These are phyloP conservation scores for Tachysurus vachellii DNA, from an alignment of 2,113 vertebrate species.

Conservation along the genomic window DNA sequence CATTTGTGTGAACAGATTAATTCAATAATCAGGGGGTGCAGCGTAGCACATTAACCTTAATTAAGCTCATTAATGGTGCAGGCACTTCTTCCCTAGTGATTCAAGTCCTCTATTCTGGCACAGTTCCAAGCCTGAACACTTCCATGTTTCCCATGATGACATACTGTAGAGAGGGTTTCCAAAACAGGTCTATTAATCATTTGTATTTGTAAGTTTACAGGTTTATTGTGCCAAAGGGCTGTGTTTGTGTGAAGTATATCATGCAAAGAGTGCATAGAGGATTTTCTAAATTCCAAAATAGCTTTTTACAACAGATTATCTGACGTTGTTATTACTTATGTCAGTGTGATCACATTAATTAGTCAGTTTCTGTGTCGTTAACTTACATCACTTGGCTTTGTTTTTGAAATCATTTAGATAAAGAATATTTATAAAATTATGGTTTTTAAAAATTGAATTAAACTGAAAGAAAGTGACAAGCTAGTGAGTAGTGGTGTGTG, in stretches of 20 bases:
- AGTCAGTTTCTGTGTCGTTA: not conserved
- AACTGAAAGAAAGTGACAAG: not conserved
- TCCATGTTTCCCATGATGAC: conserved; percentile 4
- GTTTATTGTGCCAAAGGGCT: not conserved
- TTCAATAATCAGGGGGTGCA: conserved; percentile 89
- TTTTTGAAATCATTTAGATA: not conserved
- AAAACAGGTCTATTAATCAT: not conserved
- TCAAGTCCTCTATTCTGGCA: conserved; percentile 72
- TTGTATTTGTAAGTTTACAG: not conserved
- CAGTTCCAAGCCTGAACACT: conserved; percentile 41
- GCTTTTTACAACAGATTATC: not conserved
- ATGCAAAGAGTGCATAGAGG: not conserved
- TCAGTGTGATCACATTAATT: not conserved
- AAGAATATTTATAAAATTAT: not conserved
- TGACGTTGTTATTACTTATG: not conserved
- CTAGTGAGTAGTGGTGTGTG: not conserved
- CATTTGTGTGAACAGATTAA: conserved; percentile 86
- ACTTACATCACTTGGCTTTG: not conserved
- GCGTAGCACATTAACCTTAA: conserved; percentile 90
- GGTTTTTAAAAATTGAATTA: not conserved
- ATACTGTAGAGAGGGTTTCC: not conserved
- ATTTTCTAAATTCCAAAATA: not conserved
- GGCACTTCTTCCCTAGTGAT: conserved; percentile 69
- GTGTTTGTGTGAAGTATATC: not conserved
- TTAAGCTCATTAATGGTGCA: conserved; percentile 84